A percentile compares a stretch with the other conserved stretches of the same genome.
Evolutionary conservation across 2,113 vertebrate genomes (phyloP).

Genomic region (Pomatorhinus ruficollis): DNA sequence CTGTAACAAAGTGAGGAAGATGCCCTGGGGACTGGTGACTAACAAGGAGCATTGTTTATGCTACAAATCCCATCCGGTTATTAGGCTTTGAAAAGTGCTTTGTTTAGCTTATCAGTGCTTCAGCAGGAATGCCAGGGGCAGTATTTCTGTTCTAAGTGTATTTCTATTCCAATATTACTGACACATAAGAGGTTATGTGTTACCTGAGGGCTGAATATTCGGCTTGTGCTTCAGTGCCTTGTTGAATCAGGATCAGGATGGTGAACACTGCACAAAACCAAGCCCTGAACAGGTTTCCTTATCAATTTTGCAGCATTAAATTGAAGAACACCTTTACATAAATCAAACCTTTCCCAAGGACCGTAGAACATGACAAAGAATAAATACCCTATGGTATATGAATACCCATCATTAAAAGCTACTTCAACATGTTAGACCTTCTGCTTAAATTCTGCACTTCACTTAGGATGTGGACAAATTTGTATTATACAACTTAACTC

Average conservation of each 20-base stretch:
- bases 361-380: neutral
- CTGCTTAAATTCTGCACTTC: neutral
- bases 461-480: neutral
- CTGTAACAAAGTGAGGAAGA: slow-evolving; percentile 49
- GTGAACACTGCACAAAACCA: neutral
- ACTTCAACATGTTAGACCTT: neutral
- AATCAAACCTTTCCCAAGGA: neutral
- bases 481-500: neutral
- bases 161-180: slow-evolving; percentile 3
- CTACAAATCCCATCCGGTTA: slow-evolving; percentile 56
- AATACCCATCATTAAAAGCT: neutral
- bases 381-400: neutral
- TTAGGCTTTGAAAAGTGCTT: slow-evolving; percentile 55
- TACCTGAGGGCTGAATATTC: slow-evolving; percentile 31
- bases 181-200: neutral
- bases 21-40: slow-evolving; percentile 44
- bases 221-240: neutral
- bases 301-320: neutral
- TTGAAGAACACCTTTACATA: neutral
- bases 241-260: neutral
- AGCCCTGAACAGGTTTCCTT: neutral
- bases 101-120: slow-evolving; percentile 52
- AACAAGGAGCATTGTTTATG: slow-evolving; percentile 60
- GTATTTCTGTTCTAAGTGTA: neutral
- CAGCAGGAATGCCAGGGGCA: slow-evolving; percentile 30